Base-by-base conservation (phyloP, 2,113 vertebrate species). In the Zosterops japonicus region DNA sequence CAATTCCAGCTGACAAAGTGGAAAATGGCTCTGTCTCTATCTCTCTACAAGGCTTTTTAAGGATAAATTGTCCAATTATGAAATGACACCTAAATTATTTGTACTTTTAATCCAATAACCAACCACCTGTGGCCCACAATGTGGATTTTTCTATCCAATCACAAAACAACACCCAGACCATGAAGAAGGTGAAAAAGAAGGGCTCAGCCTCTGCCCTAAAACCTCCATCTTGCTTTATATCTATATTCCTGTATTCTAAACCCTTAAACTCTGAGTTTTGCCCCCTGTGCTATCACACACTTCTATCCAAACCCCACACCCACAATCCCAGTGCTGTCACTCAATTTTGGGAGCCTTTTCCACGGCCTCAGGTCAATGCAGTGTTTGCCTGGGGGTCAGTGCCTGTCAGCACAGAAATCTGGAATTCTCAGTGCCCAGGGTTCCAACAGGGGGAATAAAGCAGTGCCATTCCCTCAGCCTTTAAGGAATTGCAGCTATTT, bases 381-480 rank as follows among this genome's bases (percentile, higher is more conserved):
- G 55, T 3, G 31, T n/a, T 56, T 56, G 31, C 19, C 9, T 12
- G 56, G 56, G 56, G 56, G 13, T 57, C 56, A 35, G 56, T 4
- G 56, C 56, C 56, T 35, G 56, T 6, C 5, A 57, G 56, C 56
- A 57, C 56, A 59, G n/a, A 24, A 24, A 35, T 4, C n/a, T 35
- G n/a, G 3, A 35, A 35, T 35, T 16, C n/a, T 11, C 56, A 24
- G 56, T 24, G 56, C 22, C 56, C 56, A 24, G 56, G 14, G n/a
- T 1, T 59, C n/a, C 56, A 59, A 10, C 56, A 57, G 39, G 14
- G 20, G 6, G 15, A 39, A 12, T 11, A 52, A 22, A 25, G 5
- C 3, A 80, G 5, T 6, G 8, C 31, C 14, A 1, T 3, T 16
- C 46, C 68, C 29, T 59, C 49, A 6, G 1, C 14, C 20, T 15